A percentile compares a stretch with the other conserved stretches of the same genome.
phyloP scores from a whole-genome alignment of 2,113 vertebrate species.

The Cebus imitator region DNA sequence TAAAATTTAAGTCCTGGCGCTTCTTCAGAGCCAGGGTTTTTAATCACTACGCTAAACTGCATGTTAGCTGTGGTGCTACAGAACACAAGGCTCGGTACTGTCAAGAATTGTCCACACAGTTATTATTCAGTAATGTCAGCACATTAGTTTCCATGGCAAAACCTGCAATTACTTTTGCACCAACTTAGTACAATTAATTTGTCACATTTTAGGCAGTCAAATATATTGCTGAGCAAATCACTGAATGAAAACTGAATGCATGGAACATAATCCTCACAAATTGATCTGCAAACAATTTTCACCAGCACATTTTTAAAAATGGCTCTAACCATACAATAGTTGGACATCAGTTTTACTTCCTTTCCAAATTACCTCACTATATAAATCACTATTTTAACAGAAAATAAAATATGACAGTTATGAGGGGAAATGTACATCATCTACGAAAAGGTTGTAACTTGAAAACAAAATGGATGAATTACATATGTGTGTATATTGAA shows the following conservation, averaged over 20 bases:
- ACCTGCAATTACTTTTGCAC: too few relatives aligned
- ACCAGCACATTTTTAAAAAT: neutral
- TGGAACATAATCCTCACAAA: neutral
- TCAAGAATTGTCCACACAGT: neutral
- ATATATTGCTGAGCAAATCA: neutral
- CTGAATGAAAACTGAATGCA: neutral
- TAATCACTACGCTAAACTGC: neutral
- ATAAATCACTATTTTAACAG: neutral
- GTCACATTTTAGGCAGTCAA: neutral
- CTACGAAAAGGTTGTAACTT: neutral
- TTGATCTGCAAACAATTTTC: neutral
- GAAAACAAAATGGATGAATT: neutral
- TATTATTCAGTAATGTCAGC: too few relatives aligned
- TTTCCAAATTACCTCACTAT: neutral
- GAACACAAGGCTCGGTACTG: neutral
- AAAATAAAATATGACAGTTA: neutral
- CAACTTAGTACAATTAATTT: neutral
- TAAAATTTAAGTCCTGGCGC: neutral
- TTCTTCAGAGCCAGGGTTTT: neutral
- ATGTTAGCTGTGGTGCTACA: neutral
- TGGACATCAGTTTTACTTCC: neutral
- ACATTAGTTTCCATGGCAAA: too few relatives aligned
- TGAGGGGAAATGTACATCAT: neutral
- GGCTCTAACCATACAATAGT: neutral
- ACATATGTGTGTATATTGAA: neutral